Evolutionary conservation across 2,113 vertebrate genomes (phyloP).

Genomic region (Menura novaehollandiae): DNA sequence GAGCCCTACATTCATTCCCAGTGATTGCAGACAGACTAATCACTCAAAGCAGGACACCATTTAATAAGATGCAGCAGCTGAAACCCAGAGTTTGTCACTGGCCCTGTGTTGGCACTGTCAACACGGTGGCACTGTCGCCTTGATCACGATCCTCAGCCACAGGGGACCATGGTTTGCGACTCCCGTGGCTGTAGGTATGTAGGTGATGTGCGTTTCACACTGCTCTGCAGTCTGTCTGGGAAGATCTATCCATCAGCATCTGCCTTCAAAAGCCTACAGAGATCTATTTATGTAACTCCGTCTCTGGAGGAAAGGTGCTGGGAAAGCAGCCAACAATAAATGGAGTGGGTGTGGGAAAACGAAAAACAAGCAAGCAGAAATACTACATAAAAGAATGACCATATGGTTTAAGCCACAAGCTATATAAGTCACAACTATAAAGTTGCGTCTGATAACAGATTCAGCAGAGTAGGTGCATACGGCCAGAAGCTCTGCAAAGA

Average conservation of each 20-base stretch:
- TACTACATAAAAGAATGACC: constrained; percentile 65
- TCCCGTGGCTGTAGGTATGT: background rate
- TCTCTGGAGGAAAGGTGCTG: constrained; percentile 70
- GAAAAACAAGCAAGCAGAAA: constrained; percentile 69
- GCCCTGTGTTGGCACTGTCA: background rate
- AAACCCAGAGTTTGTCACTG: background rate
- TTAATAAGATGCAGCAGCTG: constrained; percentile 42
- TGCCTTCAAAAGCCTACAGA: constrained; percentile 55
- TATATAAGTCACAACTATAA: constrained; percentile 29
- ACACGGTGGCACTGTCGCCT: background rate
- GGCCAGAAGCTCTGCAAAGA: background rate
- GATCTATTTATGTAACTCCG: constrained; percentile 67
- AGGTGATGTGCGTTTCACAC: background rate
- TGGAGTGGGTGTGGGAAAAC: constrained; percentile 76
- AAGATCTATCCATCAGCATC: constrained; percentile 29
- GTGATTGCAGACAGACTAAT: constrained; percentile 52
- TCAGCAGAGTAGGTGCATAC: background rate
- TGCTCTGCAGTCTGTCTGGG: background rate
- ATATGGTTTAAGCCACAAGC: constrained; percentile 71
- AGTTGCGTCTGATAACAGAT: constrained; percentile 35
- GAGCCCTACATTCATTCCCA: constrained; percentile 49
- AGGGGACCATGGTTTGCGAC: background rate
- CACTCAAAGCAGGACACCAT: constrained; percentile 50
- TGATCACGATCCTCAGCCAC: background rate
- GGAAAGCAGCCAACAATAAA: constrained; percentile 72